Percentiles rank a stretch among this genome's conserved stretches.
These are phyloP conservation scores for Capreolus pygargus DNA, from an alignment of 2,113 vertebrate genomes.

Conservation along the genomic window DNA sequence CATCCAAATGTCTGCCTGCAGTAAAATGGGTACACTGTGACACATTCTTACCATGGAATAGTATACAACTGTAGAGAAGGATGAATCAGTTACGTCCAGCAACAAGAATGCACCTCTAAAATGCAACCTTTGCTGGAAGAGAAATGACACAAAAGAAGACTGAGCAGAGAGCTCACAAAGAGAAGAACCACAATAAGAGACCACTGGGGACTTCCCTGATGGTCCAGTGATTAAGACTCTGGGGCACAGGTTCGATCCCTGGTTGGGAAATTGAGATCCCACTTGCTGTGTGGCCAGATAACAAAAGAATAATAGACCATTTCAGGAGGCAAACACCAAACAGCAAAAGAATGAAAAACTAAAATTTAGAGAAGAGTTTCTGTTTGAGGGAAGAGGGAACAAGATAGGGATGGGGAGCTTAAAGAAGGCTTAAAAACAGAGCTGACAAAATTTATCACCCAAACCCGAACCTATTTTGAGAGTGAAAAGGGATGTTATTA, in stretches of 20 bases:
- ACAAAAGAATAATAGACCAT: not conserved
- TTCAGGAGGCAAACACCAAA: no score
- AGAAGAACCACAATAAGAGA: accelerated
- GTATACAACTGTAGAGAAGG: accelerated
- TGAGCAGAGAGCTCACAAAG: not conserved
- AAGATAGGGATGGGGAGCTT: not conserved
- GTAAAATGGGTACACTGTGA: accelerated
- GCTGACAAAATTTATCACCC: accelerated
- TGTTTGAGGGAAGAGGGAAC: accelerated
- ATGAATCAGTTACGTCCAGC: accelerated
- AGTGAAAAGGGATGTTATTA: not conserved
- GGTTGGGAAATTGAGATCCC: not conserved
- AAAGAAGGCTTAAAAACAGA: not conserved
- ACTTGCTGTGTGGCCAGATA: not conserved
- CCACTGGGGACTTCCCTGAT: not conserved
- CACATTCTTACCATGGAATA: accelerated
- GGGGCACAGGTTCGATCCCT: not conserved
- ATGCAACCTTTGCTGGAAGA: accelerated
- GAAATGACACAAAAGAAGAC: no score
- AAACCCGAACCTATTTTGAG: accelerated
- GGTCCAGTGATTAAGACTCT: not conserved
- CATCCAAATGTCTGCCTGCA: not conserved
- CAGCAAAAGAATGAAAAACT: not conserved
- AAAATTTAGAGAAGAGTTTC: no score
- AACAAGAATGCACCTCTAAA: not conserved